Conservation (phyloP, 2,888 invertebrate genomes). For the Danaus chrysippus region DNA sequence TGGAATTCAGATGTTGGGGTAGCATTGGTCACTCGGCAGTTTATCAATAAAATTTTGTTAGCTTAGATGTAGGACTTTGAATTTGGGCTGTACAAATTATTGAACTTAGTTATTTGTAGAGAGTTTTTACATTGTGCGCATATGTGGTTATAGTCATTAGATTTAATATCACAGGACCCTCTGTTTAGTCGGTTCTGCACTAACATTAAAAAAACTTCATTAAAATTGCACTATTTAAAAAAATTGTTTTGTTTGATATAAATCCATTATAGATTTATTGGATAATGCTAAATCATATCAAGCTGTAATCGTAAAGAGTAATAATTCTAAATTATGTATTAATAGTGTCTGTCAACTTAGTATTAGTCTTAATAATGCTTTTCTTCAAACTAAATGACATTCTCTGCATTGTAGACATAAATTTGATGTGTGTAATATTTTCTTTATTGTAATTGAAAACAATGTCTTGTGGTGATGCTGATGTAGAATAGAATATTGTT, state of each 20-base stretch:
- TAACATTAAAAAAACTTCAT: conserved; percentile 19
- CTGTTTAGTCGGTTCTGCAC: conserved; percentile 49
- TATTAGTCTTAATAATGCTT: conserved; percentile 34
- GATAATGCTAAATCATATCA: conserved; percentile 41
- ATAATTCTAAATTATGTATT: conserved; percentile 36
- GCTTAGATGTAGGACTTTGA: conserved; percentile 74
- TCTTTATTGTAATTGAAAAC: conserved; percentile 36
- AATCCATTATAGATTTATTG: conserved; percentile 31
- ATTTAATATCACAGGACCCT: conserved; percentile 54
- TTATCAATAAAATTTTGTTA: conserved; percentile 64
- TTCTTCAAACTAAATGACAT: conserved; percentile 31
- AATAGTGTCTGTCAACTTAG: conserved; percentile 35
- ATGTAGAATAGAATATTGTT: background rate
- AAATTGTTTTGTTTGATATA: conserved; percentile 23
- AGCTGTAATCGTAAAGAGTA: conserved; percentile 36
- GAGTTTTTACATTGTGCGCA: conserved; percentile 69
- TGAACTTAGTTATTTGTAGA: conserved; percentile 72
- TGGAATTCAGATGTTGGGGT: conserved; percentile 19
- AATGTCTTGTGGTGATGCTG: conserved; percentile 48
- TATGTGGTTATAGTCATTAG: conserved; percentile 68
- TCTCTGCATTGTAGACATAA: conserved; percentile 27
- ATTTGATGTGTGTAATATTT: conserved; percentile 32
- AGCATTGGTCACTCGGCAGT: conserved; percentile 53
- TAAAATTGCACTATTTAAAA: conserved; percentile 35
- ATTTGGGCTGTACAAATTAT: conserved; percentile 74